Evolutionary conservation across 2,113 vertebrate species (phyloP), one percentile per base, ranked within the genome.

Genomic region (Rhadina sibilatrix): DNA sequence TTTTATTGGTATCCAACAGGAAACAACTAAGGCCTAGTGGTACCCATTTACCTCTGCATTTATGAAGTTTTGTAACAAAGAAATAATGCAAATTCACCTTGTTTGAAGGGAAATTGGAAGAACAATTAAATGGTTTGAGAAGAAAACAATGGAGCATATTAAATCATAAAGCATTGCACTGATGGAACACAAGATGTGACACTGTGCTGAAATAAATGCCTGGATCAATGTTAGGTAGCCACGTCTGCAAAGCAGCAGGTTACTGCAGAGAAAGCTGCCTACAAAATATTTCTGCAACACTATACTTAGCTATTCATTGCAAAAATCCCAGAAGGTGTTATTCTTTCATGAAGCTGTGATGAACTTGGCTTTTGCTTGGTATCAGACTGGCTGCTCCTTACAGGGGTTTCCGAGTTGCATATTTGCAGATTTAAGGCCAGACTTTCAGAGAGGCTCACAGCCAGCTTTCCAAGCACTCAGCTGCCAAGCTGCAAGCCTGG

Each of bases 311-410:
- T 59, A 31, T 37, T 33, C 12, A 10, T 21, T 38, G 72, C 63
- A 91, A 91, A 84, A 66, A 31, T 1, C 37, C 15, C 47, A 81
- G 59, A 63, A 64, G 47, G 37, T 78, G 64, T 88, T 94, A 88
- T 83, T 94, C 94, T 93, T 93, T 94, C 68, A 75, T 59, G 60
- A 96, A 90, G 72, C 86, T 95, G 68, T 56, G 74, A 81, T 80
- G 85, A 92, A 63, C 65, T 91, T 94, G 93, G 72, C 79, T 94
- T 70, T 40, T 30, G 56, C 31, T 71, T 44, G 53, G 47, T 61
- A 94, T 94, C 68, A 77, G 64, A 60, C 60, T 49, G 76, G 49
- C 83, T 93, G 69, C n/a, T 90, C 35, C 60, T 92, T 86, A 50
- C 0, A 1, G 44, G 28, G 12, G 16, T 83, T 90, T 96, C 66